Conservation (phyloP, 2,113 vertebrate genomes). For the Aspidoscelis tigris region DNA sequence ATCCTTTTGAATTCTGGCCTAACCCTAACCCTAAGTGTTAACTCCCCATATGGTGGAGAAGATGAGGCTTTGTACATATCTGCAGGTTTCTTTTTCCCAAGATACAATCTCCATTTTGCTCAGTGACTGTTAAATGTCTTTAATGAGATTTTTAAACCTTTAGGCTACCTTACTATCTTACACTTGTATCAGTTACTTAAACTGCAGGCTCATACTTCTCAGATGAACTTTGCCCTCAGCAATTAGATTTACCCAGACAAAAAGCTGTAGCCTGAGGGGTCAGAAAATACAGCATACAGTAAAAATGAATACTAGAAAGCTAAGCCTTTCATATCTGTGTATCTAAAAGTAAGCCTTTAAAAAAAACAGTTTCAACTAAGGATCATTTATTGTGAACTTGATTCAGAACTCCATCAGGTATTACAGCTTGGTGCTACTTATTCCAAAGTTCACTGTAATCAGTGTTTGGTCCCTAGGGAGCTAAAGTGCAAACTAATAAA, state of each 20-base stretch:
- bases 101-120: not conserved
- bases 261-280: not conserved
- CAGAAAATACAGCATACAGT: not conserved
- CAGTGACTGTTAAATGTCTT: not conserved
- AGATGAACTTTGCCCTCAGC: slow-evolving; percentile 6
- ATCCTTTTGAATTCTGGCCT: not conserved
- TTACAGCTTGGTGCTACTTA: too few species aligned
- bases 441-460: not conserved
- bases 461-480: not conserved
- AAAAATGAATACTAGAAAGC: not conserved
- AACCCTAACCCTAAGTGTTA: not conserved
- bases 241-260: not conserved
- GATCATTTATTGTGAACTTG: too few species aligned
- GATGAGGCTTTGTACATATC: too few species aligned
- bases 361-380: too few species aligned
- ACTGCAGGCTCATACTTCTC: slow-evolving; percentile 2
- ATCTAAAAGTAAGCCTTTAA: too few species aligned
- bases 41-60: too few species aligned
- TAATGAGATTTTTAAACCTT: slow-evolving; percentile 9
- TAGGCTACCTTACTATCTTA: slow-evolving; percentile 3
- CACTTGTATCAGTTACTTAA: slow-evolving; percentile 4
- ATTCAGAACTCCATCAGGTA: too few species aligned
- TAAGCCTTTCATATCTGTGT: not conserved
- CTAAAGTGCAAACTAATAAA: not conserved
- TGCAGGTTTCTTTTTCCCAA: not conserved